Evolutionary conservation across 2,113 vertebrate species (phyloP), one percentile per base, ranked within the genome.

Genomic region (Felis chaus): DNA sequence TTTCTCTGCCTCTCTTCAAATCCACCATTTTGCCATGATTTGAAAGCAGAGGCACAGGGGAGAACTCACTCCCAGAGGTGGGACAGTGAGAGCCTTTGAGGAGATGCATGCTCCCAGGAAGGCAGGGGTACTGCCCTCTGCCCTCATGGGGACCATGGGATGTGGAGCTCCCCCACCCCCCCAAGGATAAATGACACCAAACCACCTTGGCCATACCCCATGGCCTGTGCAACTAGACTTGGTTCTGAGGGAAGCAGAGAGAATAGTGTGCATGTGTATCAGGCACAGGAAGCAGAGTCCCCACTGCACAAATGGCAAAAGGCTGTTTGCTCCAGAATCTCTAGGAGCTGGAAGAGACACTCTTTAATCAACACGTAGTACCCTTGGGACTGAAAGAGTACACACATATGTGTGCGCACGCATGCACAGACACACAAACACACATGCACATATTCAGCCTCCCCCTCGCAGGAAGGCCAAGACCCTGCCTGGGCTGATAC

Each of bases 161-260:
- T 0, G 1, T 1, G 74, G 21, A 39, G 36, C 39, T 33, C 1
- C 68, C 18, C 0, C 39, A 33, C 1, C 50, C 27, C 0, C 25
- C 66, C 66, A 4, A 27, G 39, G 69, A 36, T 45, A 29, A 39
- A n/a, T 45, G 86, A 41, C 69, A 65, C 25, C 23, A 8, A 36
- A 36, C 10, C 23, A 9, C 45, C 7, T 19, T 33, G 86, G 57
- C 18, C 63, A 10, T 7, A 25, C 7, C 41, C 41, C 4, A 1
- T 1, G 7, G n/a, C 80, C 57, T 5, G 14, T 7, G 91, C 31
- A 31, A 19, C 5, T 55, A 76, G 39, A 78, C 76, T 25, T 45
- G 69, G 76, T n/a, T 57, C 48, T 10, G 53, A 85, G 68, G 66
- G 68, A 86, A 33, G 50, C 11, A 0, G 45, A 12, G 21, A 7